phyloP scores from a whole-genome alignment of 2,888 invertebrate genomes.

The Apodemia duryi region DNA sequence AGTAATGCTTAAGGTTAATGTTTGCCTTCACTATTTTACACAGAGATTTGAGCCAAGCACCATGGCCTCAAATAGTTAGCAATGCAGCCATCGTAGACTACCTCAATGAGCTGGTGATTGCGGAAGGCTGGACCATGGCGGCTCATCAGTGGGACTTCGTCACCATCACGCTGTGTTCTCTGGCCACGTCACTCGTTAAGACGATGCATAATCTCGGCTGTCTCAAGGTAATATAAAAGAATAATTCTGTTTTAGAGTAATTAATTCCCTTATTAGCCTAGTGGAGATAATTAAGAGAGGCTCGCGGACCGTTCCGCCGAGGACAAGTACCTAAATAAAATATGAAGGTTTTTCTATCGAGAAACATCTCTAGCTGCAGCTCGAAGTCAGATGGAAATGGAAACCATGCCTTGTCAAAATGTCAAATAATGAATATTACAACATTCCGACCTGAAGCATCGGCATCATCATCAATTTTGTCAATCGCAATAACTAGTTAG shows the following conservation, averaged over 20 bases:
- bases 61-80: constrained; percentile 36
- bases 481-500: no score
- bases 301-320: no score
- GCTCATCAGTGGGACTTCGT: constrained; percentile 86
- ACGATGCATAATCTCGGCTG: constrained; percentile 48
- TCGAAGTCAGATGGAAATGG: no score
- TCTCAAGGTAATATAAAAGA: constrained; percentile 65
- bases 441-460: no score
- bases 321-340: no score
- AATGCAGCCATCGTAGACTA: constrained; percentile 41
- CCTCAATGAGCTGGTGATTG: constrained; percentile 35
- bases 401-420: no score
- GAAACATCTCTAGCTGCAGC: no score
- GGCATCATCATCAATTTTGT: no score
- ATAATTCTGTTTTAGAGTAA: neutral
- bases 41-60: constrained; percentile 33
- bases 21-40: neutral
- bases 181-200: constrained; percentile 75
- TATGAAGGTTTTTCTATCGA: no score
- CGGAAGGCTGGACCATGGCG: constrained; percentile 50
- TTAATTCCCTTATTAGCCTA: no score
- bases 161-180: constrained; percentile 83
- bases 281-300: no score
- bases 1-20: neutral
- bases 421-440: no score